Evolutionary conservation across 1,140 invertebrate species (phyloP).

Genomic region (Pogonomyrmex californicus): DNA sequence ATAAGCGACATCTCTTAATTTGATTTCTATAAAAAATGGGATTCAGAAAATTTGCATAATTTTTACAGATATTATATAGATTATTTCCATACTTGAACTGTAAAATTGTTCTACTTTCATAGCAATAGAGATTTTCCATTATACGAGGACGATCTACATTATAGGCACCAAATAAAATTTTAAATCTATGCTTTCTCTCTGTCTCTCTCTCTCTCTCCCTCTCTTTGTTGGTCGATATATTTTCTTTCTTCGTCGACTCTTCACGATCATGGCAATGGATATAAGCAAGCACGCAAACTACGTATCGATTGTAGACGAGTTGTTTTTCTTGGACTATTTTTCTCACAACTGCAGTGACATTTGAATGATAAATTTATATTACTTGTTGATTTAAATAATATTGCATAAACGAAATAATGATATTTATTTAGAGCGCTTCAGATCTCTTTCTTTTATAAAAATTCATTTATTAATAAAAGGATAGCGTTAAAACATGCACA

Average conservation of each 20-base stretch:
- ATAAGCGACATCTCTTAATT: conserved; percentile 5
- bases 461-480: background rate
- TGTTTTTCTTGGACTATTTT: conserved; percentile 12
- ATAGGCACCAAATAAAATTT: conserved; percentile 14
- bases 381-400: conserved; percentile 3
- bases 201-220: background rate
- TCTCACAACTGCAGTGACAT: background rate
- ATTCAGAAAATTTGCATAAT: background rate
- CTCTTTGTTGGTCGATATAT: background rate
- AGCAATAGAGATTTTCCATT: background rate
- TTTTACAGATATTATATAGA: background rate
- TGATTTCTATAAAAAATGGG: background rate
- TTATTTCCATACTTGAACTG: background rate
- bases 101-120: background rate
- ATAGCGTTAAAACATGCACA: background rate
- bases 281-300: conserved; percentile 33
- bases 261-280: background rate
- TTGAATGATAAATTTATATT: background rate
- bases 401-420: background rate
- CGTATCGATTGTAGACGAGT: conserved; percentile 10
- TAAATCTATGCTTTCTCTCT: conserved; percentile 16
- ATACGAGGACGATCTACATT: background rate
- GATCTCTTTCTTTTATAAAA: background rate
- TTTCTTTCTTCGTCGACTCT: background rate
- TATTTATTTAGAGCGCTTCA: background rate